A percentile compares a stretch with the other conserved stretches of the same genome.
Evolutionary conservation across 1,140 invertebrate species (phyloP).

Genomic region (Dreissena polymorpha): DNA sequence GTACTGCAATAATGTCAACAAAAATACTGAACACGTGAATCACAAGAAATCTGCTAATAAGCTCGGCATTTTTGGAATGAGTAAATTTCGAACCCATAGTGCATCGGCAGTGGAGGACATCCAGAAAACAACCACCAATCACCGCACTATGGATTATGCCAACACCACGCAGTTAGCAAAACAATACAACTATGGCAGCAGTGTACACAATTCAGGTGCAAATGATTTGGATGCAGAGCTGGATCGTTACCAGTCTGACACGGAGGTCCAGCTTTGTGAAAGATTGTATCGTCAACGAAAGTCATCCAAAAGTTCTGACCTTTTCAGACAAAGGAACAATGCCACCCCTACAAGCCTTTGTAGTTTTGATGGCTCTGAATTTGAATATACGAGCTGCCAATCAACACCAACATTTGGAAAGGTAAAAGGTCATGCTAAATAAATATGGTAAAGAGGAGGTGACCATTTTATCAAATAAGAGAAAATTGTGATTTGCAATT

Average conservation of each 20-base stretch:
- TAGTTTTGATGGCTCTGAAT: constrained; percentile 50
- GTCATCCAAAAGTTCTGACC: constrained; percentile 22
- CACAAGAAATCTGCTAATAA: constrained; percentile 11
- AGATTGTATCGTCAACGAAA: constrained; percentile 41
- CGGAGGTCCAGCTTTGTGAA: constrained; percentile 33
- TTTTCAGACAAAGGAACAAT: constrained; percentile 43
- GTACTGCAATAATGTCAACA: constrained; percentile 9
- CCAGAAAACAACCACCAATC: neutral
- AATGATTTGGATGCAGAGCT: constrained; percentile 25
- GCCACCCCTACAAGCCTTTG: constrained; percentile 46
- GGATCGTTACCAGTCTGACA: constrained; percentile 40
- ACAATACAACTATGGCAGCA: constrained; percentile 33
- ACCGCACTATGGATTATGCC: constrained; percentile 21
- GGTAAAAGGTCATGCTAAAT: neutral
- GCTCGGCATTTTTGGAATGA: constrained; percentile 12
- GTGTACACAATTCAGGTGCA: neutral
- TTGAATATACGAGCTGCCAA: constrained; percentile 32
- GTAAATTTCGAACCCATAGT: constrained; percentile 44
- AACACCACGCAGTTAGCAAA: constrained; percentile 42
- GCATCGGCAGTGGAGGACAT: constrained; percentile 49
- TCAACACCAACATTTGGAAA: constrained; percentile 41
- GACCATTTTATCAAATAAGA: neutral
- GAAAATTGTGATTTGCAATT: neutral
- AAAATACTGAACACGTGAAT: constrained; percentile 13
- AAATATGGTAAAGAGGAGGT: neutral